Evolutionary conservation across 2,888 invertebrate genomes (phyloP), one percentile per base, ranked within the genome.

Genomic region (Lasioglossum leucozonium): DNA sequence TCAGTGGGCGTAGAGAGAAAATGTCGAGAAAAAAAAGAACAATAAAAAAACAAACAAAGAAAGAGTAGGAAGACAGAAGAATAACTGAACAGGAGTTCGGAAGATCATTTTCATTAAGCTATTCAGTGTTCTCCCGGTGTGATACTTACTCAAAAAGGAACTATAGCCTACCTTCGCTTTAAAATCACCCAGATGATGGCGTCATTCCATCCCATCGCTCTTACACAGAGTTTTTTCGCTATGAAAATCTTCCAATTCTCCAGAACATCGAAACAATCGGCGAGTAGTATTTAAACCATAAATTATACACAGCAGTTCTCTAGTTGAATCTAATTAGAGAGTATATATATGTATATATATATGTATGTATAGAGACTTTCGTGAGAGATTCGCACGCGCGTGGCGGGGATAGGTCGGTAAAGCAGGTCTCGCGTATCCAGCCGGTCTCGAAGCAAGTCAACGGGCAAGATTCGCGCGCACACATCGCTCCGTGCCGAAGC

Each of bases 121-220:
- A 42, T 67, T 55, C 34, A 42, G 73, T 40, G 55, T 40, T 37
- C 37, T 71, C 34, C 37, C 62, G 71, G 81, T 51, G 65, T 81
- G 40, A 51, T 82, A 67, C 69, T 73, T 73, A 58, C 30, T 47
- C 40, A 74, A 77, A 77, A 77, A 73, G 58, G 47, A 84, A 47
- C 51, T 71, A 77, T 34, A 77, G 79, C 77, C 72, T 71, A 76
- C 74, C 77, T 51, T 73, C 40, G 65, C 73, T 73, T 72, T 44
- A 72, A 40, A 72, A 78, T 79, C 62, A 67, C 67, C 55, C 34
- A 65, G 65, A 58, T 44, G 55, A 79, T 72, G 62, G 62, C 62
- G 62, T 62, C 62, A 62, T 62, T 62, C 62, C 62, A 62, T 62
- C 30, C 62, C n/a, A n/a, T n/a, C n/a, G n/a, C n/a, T n/a, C n/a